Percentiles rank a stretch among this genome's conserved stretches.
These are phyloP conservation scores for Mythimna albipuncta DNA, from an alignment of 2,888 invertebrate species.

Conservation along the genomic window DNA sequence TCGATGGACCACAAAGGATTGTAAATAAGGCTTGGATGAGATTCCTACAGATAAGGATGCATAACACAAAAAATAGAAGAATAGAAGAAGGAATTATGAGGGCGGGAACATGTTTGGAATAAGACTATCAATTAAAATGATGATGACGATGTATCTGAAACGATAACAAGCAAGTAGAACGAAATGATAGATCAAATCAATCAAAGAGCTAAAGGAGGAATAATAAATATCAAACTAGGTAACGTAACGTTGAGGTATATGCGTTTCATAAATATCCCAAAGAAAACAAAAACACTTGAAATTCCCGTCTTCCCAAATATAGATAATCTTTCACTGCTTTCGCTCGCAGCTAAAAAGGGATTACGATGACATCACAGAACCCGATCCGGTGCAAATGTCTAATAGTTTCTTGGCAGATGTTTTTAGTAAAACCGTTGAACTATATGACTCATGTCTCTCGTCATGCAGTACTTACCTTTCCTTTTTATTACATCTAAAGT, in stretches of 20 bases:
- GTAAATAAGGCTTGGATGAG: background rate
- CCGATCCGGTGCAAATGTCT: slow-evolving; percentile 20
- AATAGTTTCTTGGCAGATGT: slow-evolving; percentile 51
- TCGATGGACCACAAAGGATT: background rate
- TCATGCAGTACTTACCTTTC: slow-evolving; percentile 36
- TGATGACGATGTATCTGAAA: too few relatives aligned
- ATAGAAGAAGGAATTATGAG: too few relatives aligned
- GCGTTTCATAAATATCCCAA: background rate
- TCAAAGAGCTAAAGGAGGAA: too few relatives aligned
- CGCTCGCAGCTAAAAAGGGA: slow-evolving; percentile 38
- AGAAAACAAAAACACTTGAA: background rate
- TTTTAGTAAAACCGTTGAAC: slow-evolving; percentile 26
- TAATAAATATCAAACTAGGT: too few relatives aligned
- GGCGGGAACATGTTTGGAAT: too few relatives aligned
- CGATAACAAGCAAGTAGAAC: too few relatives aligned
- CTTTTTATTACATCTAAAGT: slow-evolving; percentile 5
- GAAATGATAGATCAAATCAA: too few relatives aligned
- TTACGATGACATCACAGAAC: slow-evolving; percentile 32
- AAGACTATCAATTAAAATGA: too few relatives aligned
- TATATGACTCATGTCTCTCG: slow-evolving; percentile 35
- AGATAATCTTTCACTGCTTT: slow-evolving; percentile 34
- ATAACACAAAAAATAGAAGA: too few relatives aligned
- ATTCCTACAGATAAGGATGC: background rate
- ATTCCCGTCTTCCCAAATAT: slow-evolving; percentile 1
- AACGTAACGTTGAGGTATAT: background rate